Evolutionary conservation across 2,797 vertebrate genomes (phyloP).

Genomic region (Epinephelus awoara): DNA sequence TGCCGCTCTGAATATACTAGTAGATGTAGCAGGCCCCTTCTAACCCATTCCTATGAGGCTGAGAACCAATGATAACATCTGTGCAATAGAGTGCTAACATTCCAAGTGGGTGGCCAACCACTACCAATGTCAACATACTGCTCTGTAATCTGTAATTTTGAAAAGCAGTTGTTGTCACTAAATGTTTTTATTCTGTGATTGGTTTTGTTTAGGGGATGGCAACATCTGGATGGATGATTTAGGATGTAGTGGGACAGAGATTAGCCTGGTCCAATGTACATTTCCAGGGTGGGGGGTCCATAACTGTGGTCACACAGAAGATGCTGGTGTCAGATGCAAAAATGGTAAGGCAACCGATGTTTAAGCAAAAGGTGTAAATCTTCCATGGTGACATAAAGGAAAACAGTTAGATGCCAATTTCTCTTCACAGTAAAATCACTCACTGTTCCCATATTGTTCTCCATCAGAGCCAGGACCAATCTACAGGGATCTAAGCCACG

Average conservation of each 20-base stretch:
- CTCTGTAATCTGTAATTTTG: too few species aligned
- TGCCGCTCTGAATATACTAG: too few species aligned
- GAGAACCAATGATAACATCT: too few species aligned
- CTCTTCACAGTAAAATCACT: background rate
- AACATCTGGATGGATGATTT: conserved; percentile 62
- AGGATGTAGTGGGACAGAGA: conserved; percentile 40
- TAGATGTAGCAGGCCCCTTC: too few species aligned
- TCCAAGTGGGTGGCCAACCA: too few species aligned
- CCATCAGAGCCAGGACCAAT: background rate
- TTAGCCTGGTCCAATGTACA: conserved; percentile 19
- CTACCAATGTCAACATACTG: background rate
- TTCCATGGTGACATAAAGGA: background rate
- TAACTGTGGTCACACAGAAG: conserved; percentile 50
- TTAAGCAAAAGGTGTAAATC: background rate
- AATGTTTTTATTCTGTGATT: background rate
- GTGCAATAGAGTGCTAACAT: too few species aligned
- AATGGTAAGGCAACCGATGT: conserved; percentile 26
- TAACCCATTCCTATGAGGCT: too few species aligned
- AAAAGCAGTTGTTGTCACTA: too few species aligned
- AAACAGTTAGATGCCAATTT: background rate
- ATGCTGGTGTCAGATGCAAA: conserved; percentile 59
- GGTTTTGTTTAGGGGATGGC: conserved; percentile 42
- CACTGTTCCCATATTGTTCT: background rate
- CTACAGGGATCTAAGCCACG: accelerated
- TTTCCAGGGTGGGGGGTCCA: conserved; percentile 44